These are phyloP conservation scores for Noctua fimbriata DNA, from an alignment of 2,888 invertebrate genomes.

Conservation along the genomic window DNA sequence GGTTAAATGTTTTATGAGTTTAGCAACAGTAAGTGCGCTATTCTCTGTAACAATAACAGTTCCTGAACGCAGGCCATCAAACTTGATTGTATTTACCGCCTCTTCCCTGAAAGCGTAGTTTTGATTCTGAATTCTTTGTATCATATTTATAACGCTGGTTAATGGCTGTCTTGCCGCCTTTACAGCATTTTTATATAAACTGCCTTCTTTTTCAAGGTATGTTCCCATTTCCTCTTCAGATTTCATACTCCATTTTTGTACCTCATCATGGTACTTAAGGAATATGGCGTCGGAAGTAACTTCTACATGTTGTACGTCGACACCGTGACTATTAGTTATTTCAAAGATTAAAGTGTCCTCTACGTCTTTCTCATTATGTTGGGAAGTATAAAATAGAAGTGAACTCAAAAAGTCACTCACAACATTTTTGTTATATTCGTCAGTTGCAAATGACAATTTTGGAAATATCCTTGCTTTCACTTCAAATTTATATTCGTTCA, in stretches of 20 bases:
- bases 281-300: slow-evolving; percentile 24
- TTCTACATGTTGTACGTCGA: neutral
- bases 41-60: slow-evolving; percentile 32
- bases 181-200: slow-evolving; percentile 36
- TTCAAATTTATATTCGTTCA: slow-evolving; percentile 39
- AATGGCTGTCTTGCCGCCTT: slow-evolving; percentile 6
- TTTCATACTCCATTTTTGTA: slow-evolving; percentile 49
- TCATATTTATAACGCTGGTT: slow-evolving; percentile 13
- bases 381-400: slow-evolving; percentile 49
- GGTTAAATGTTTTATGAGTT: slow-evolving; percentile 4
- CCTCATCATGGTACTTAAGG: slow-evolving; percentile 43
- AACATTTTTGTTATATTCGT: neutral
- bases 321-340: slow-evolving; percentile 15
- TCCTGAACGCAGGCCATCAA: slow-evolving; percentile 3
- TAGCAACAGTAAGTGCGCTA: slow-evolving; percentile 30
- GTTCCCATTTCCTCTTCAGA: slow-evolving; percentile 16
- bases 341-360: slow-evolving; percentile 27
- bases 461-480: slow-evolving; percentile 41
- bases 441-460: slow-evolving; percentile 29
- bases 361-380: slow-evolving; percentile 34
- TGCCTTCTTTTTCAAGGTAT: slow-evolving; percentile 31
- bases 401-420: slow-evolving; percentile 24
- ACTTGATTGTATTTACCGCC: slow-evolving; percentile 20
- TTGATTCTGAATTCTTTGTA: slow-evolving; percentile 19
- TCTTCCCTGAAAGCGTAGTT: slow-evolving; percentile 28